Evolutionary conservation across 2,888 invertebrate species (phyloP), one percentile per base, ranked within the genome.

Genomic region (Dolichomitus sp.): DNA sequence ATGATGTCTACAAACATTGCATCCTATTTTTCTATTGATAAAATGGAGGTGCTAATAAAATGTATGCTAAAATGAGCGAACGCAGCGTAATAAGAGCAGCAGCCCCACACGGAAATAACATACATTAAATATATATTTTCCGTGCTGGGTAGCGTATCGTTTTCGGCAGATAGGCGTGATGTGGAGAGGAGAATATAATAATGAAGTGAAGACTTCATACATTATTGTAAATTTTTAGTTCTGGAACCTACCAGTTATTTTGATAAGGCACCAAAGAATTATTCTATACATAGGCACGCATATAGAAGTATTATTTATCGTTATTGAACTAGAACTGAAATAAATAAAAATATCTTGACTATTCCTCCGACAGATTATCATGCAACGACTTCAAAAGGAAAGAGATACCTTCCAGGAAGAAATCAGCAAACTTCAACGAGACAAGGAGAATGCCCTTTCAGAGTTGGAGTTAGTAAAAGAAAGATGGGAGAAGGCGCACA

Each of bases 391-490:
- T 86, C 98, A 98, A 94, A 98, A 98, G 94, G 98, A 98, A 94
- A 95, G 97, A 86, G 98, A 98, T 92, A 95, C 95, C 84, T 96
- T 97, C 87, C 97, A 97, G 84, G 97, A 96, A 70, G 97, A 98
- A 86, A 96, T 98, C 63, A 96, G 96, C 87, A 97, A 98, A 92
- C 96, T 97, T 37, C 97, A 97, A 83, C 95, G 98, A 37, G 98
- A 98, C 89, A 95, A 97, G 86, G 98, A 98, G 91, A 97, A 97
- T 84, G 95, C 97, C 81, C 96, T 97, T 88, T 97, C 97, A 0
- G 98, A 98, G 94, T 94, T 98, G 85, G 98, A 98, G 76, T 96
- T 98, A 61, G 95, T 98, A 11, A 96, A 98, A 91, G 98, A 98
- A 88, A 94, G 98, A 92, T 97, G 98, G 96, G 98, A 98, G 92